Evolutionary conservation across 1,140 invertebrate genomes (phyloP), one percentile per base, ranked within the genome.

Genomic region (Lepidurus apus): DNA sequence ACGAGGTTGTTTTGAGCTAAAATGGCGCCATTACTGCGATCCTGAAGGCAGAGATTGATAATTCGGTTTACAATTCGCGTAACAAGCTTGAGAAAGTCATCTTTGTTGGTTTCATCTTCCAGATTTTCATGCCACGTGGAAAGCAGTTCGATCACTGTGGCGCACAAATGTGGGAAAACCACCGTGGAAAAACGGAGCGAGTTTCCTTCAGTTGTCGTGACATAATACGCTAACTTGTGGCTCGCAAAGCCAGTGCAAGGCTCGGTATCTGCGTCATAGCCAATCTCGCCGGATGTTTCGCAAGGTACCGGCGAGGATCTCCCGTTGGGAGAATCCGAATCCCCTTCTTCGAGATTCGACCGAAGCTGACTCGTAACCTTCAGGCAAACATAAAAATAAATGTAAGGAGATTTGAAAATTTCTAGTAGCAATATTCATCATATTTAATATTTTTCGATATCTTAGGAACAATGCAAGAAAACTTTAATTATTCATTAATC

Each of bases 71-170:
- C 17, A 65, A 65, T 17, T 65, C 53, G 8, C 13, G 53, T 65
- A 17, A 65, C 53, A 65, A 65, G 17, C 21, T 65, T 65, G 1
- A 65, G 53, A 65, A 13, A 65, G 4, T 34, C 3, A 34, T 34
- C 34, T 34, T 34, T 34, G 34, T 4, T 34, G 0, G 34, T 4
- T 2, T 34, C 34, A 65, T 65, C 53, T 17, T 65, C 53, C 53
- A 21, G 53, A 65, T 65, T 65, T 65, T 65, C 53, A 17, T 65
- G 53, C 53, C 53, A 65, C 17, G 53, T 65, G 53, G 53, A 65
- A 13, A 65, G 13, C 6, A 65, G 53, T 17, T n/a, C 9, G 13
- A 65, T 13, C 1, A 65, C 53, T 7, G 53, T 65, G 13, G 53
- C 53, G 53, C 53, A 65, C 17, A 65, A 21, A 65, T 65, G 53